Conservation (phyloP, 2,113 vertebrate genomes). For the Mesoclemmys tuberculata region DNA sequence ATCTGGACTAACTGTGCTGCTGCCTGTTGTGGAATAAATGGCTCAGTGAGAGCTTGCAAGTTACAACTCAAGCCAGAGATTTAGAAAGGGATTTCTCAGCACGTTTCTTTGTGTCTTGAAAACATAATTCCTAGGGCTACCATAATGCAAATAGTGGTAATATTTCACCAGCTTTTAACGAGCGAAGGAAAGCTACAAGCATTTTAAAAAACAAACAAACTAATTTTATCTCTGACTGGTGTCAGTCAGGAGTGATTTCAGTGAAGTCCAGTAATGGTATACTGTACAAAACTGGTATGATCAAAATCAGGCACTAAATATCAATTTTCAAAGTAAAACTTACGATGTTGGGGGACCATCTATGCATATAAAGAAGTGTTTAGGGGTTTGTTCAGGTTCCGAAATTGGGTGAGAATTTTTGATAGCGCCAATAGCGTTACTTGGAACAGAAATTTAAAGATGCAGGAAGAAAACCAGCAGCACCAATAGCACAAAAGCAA, state of each 20-base stretch:
- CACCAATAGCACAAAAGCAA: slow-evolving; percentile 42
- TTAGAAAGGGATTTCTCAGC: slow-evolving; percentile 20
- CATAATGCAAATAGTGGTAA: slow-evolving; percentile 18
- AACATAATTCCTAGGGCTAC: slow-evolving; percentile 11
- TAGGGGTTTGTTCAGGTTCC: slow-evolving; percentile 28
- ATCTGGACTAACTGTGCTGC: neutral
- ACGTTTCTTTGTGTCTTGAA: neutral
- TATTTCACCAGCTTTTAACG: neutral
- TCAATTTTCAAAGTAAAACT: slow-evolving; percentile 27
- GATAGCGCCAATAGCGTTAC: slow-evolving; percentile 7
- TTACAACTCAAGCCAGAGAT: slow-evolving; percentile 5
- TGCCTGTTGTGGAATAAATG: neutral
- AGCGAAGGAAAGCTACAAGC: neutral
- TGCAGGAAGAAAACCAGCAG: neutral
- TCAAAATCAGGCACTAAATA: neutral
- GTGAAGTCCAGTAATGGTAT: neutral
- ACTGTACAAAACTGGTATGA: slow-evolving; percentile 4
- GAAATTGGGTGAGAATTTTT: slow-evolving; percentile 44
- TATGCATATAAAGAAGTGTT: slow-evolving; percentile 21
- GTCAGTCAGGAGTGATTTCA: neutral
- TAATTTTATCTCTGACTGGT: neutral
- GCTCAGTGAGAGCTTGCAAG: neutral
- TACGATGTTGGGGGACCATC: slow-evolving; percentile 36
- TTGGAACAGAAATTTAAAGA: slow-evolving; percentile 31
- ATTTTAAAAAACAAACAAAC: neutral